A percentile compares a stretch with the other conserved stretches of the same genome.
phyloP scores from a whole-genome alignment of 1,140 invertebrate species.

The Mizuhopecten yessoensis region DNA sequence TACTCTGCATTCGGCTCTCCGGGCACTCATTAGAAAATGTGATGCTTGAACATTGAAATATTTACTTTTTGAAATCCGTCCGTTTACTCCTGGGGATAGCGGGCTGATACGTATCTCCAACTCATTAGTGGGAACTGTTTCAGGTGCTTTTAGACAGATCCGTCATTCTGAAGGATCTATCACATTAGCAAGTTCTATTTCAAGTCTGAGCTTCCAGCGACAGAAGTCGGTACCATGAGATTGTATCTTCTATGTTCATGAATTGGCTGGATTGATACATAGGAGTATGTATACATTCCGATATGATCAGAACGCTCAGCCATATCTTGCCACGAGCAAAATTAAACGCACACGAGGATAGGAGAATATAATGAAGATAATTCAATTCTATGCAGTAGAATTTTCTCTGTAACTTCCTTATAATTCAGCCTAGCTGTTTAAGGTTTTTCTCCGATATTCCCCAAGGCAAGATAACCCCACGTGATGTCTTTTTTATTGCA shows the following conservation, averaged over 20 bases:
- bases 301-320: not conserved
- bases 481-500: conserved; percentile 4
- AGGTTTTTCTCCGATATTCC: not conserved
- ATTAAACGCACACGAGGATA: not conserved
- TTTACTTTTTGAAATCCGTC: conserved; percentile 33
- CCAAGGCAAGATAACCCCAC: not conserved
- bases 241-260: not conserved
- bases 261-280: conserved; percentile 4
- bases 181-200: conserved; percentile 14
- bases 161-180: not conserved
- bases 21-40: conserved; percentile 18
- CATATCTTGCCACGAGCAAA: not conserved
- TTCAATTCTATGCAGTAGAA: not conserved
- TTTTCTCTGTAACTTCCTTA: not conserved
- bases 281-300: not conserved
- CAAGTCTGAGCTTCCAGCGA: conserved; percentile 36
- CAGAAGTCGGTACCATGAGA: not conserved
- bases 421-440: not conserved
- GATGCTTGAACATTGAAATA: conserved; percentile 2
- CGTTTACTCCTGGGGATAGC: conserved; percentile 7
- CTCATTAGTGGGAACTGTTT: conserved; percentile 25
- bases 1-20: not conserved
- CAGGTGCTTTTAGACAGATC: conserved; percentile 37
- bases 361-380: conserved; percentile 32
- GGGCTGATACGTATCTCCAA: not conserved